These are phyloP conservation scores for Lordiphosa stackelbergi DNA, from an alignment of 1,140 invertebrate genomes.

Conservation along the genomic window DNA sequence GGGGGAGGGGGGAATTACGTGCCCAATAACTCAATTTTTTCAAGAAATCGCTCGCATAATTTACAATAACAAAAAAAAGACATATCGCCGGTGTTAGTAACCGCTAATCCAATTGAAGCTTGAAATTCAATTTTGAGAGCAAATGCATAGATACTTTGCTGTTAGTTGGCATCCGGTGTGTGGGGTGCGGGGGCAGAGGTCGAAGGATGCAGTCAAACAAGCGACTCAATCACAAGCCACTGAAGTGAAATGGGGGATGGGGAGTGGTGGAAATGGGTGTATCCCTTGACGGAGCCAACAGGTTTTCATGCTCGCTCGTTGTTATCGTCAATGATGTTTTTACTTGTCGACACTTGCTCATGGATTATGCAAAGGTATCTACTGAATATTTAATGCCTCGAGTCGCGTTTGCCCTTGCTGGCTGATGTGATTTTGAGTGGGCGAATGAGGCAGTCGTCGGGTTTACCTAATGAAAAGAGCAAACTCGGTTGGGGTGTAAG, in stretches of 20 bases:
- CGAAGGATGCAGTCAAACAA: slow-evolving; percentile 47
- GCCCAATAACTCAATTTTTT: slow-evolving; percentile 66
- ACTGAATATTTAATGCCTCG: slow-evolving; percentile 72
- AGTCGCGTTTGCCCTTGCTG: slow-evolving; percentile 47
- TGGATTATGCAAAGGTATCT: slow-evolving; percentile 76
- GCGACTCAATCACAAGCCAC: slow-evolving; percentile 59
- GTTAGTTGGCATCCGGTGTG: slow-evolving; percentile 37
- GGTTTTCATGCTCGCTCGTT: slow-evolving; percentile 55
- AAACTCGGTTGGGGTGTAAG: slow-evolving; percentile 10
- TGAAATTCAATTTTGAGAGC: slow-evolving; percentile 63
- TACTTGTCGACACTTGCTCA: slow-evolving; percentile 76
- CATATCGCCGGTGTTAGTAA: slow-evolving; percentile 69
- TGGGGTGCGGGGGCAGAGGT: not conserved
- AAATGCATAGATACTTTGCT: slow-evolving; percentile 22
- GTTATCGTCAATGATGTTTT: slow-evolving; percentile 71
- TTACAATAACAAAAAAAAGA: slow-evolving; percentile 58
- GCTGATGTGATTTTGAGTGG: slow-evolving; percentile 45
- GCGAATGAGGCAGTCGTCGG: slow-evolving; percentile 7
- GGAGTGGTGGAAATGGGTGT: slow-evolving; percentile 10
- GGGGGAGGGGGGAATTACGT: slow-evolving; percentile 5
- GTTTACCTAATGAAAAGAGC: slow-evolving; percentile 59
- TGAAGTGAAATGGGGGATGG: slow-evolving; percentile 31
- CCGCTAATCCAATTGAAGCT: slow-evolving; percentile 74
- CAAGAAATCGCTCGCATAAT: slow-evolving; percentile 65
- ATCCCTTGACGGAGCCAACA: slow-evolving; percentile 49